Percentiles rank a stretch among this genome's conserved stretches.
These are phyloP conservation scores for Gymnocephalus cernua DNA, from an alignment of 2,113 vertebrate species.

Conservation along the genomic window DNA sequence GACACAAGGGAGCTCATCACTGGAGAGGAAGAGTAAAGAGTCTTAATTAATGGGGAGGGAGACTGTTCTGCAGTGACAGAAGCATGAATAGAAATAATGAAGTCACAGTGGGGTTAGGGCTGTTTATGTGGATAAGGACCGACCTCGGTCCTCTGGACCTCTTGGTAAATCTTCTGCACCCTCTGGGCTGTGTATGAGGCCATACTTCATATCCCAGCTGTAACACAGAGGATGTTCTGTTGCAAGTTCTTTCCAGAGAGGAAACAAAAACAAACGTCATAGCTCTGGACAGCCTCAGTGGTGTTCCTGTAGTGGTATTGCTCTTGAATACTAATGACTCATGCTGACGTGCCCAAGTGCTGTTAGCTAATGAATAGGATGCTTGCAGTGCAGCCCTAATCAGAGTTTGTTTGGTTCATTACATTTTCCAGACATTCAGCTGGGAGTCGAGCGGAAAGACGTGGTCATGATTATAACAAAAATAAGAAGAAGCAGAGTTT, in stretches of 20 bases:
- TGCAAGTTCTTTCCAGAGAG: slow-evolving; percentile 52
- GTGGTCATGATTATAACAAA: neutral
- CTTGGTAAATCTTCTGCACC: slow-evolving; percentile 44
- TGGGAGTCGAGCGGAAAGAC: slow-evolving; percentile 38
- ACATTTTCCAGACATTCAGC: slow-evolving; percentile 29
- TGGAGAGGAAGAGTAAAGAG: slow-evolving; percentile 73
- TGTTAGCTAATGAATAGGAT: slow-evolving; percentile 35
- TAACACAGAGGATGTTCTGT: slow-evolving; percentile 64
- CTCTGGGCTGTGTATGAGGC: slow-evolving; percentile 54
- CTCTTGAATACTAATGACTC: slow-evolving; percentile 35
- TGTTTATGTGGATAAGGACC: slow-evolving; percentile 70
- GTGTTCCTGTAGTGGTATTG: neutral
- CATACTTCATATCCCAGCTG: slow-evolving; percentile 46
- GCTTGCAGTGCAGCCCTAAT: slow-evolving; percentile 3
- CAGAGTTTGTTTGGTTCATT: slow-evolving; percentile 34
- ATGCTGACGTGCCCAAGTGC: slow-evolving; percentile 30
- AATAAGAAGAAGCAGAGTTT: neutral
- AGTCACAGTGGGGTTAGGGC: slow-evolving; percentile 72
- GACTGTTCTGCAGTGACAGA: slow-evolving; percentile 58
- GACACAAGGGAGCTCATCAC: slow-evolving; percentile 75
- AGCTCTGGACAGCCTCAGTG: neutral
- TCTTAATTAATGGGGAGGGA: slow-evolving; percentile 74
- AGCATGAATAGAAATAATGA: slow-evolving; percentile 83
- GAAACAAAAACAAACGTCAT: slow-evolving; percentile 56
- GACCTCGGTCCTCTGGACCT: slow-evolving; percentile 50